Evolutionary conservation across 2,113 vertebrate species (phyloP), one percentile per base, ranked within the genome.

Genomic region (Fulica atra): DNA sequence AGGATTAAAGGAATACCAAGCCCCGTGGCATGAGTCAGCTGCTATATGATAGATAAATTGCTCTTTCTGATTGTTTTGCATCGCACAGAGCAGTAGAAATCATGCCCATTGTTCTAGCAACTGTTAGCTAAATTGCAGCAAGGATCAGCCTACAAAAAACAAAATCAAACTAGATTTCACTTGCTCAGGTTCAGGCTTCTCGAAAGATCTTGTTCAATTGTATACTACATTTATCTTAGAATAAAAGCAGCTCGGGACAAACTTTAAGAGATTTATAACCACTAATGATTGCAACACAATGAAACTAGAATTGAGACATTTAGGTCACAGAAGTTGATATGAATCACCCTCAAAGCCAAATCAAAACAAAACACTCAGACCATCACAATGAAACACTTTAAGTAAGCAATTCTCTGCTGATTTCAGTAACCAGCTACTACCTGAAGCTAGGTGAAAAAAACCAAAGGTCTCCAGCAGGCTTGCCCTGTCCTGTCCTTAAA

Each of bases 1-100:
- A 86, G 71, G 79, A 94, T 95, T 94, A 96, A 93, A 93, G 57
- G 53, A 95, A 70, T 29, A 93, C 29, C 64, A 92, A 71, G n/a
- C 29, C 76, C 77, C 33, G 26, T 71, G 71, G 76, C 38, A 64
- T 60, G 85, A 77, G 60, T 93, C 93, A 96, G 63, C 6, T 23
- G 46, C 76, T 89, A 16, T 51, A 86, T 56, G 71, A 88, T 5
- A 82, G 31, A 82, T 50, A 53, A 8, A 51, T 26, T 83, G 17
- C 80, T 85, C 73, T 50, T 94, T 82, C 31, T 28, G 7, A 48
- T 57, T 83, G 31, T 81, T 94, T 65, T 73, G 28, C 20, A 83
- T 73, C 25, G 46, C 6, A 4, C 1, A 54, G 56, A 74, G 21
- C 35, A 81, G 26, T 14, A 44, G 38, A 90, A 85, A 50, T 35